Conservation (phyloP, 2,888 invertebrate genomes). For the Tupiocoris notatus region DNA sequence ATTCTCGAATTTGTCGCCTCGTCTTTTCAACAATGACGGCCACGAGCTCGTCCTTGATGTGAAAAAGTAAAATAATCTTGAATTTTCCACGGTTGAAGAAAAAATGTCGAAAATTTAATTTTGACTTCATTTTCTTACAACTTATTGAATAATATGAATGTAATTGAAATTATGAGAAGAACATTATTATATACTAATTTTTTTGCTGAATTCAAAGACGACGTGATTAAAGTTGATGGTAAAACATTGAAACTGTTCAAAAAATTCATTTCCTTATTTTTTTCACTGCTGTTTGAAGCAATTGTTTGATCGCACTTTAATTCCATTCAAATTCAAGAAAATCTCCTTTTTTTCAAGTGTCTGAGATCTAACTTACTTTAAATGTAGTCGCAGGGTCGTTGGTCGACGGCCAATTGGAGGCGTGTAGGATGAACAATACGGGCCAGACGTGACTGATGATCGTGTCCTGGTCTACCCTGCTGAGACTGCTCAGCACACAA, state of each 20-base stretch:
- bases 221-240: too few relatives aligned
- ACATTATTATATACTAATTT: too few relatives aligned
- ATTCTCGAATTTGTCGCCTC: background rate
- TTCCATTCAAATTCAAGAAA: too few relatives aligned
- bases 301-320: too few relatives aligned
- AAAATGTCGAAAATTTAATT: too few relatives aligned
- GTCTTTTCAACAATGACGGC: background rate
- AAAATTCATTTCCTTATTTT: background rate
- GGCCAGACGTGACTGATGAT: conserved; percentile 50
- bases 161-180: background rate
- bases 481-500: conserved; percentile 45
- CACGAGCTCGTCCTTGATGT: background rate
- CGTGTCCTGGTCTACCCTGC: conserved; percentile 49
- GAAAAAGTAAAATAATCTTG: too few relatives aligned
- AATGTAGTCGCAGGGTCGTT: background rate
- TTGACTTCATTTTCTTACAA: background rate
- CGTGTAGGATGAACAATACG: conserved; percentile 50
- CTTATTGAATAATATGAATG: background rate
- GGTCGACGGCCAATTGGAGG: conserved; percentile 48
- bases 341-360: too few relatives aligned
- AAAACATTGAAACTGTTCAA: background rate
- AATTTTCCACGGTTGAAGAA: too few relatives aligned
- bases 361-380: background rate
- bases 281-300: too few relatives aligned
- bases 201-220: too few relatives aligned